A percentile compares a stretch with the other conserved stretches of the same genome.
Evolutionary conservation across 2,113 vertebrate genomes (phyloP).

Genomic region (Coptodon rendalli): DNA sequence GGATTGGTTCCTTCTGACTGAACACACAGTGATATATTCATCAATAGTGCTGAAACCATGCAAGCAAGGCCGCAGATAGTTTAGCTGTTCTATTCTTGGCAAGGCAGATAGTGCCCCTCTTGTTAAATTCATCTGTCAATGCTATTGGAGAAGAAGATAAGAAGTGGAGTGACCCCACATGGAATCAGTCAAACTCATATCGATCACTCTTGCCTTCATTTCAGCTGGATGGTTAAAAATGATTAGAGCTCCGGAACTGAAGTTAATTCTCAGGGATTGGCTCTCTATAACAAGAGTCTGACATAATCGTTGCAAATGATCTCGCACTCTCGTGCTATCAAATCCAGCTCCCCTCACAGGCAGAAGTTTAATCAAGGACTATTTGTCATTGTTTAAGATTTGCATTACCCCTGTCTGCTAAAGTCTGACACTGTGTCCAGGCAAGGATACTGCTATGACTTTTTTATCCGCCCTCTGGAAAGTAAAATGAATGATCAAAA

Average conservation of each 20-base stretch:
- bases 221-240: conserved; percentile 47
- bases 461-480: background rate
- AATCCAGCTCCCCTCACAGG: conserved; percentile 9
- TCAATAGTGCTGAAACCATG: conserved; percentile 50
- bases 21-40: conserved; percentile 43
- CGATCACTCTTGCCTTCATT: conserved; percentile 49
- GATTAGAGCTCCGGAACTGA: conserved; percentile 51
- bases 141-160: conserved; percentile 46
- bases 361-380: conserved; percentile 34
- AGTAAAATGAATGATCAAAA: background rate
- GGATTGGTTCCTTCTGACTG: conserved; percentile 32
- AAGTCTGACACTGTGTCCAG: background rate
- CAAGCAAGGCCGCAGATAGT: conserved; percentile 15
- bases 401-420: background rate
- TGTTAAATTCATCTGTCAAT: conserved; percentile 58
- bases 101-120: conserved; percentile 21
- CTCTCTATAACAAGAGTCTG: conserved; percentile 46
- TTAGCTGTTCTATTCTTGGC: conserved; percentile 34
- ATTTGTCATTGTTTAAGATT: conserved; percentile 34
- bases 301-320: conserved; percentile 66
- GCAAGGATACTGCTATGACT: background rate
- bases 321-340: conserved; percentile 1
- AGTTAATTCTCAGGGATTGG: conserved; percentile 58
- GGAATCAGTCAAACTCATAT: conserved; percentile 46
- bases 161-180: conserved; percentile 19